phyloP scores from a whole-genome alignment of 2,113 vertebrate species.

The Perca fluviatilis region DNA sequence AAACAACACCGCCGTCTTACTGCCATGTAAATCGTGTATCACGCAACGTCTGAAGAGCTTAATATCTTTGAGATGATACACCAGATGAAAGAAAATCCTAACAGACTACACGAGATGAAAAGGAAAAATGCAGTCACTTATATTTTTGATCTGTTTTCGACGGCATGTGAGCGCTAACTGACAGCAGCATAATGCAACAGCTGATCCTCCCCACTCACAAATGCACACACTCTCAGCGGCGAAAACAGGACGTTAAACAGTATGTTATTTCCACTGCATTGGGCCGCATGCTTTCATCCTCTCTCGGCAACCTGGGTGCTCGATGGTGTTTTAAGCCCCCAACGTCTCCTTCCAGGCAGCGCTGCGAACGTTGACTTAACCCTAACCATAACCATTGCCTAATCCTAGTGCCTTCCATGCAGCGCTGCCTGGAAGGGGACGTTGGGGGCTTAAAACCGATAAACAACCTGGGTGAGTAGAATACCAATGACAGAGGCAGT shows the following conservation, averaged over 20 bases:
- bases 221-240: not conserved
- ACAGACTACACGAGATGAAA: not conserved
- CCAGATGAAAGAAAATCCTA: not conserved
- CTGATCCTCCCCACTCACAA: conserved; percentile 10
- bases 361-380: too few relatives aligned
- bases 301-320: not conserved
- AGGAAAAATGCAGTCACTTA: not conserved
- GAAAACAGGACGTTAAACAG: conserved; percentile 43
- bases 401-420: too few relatives aligned
- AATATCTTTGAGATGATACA: conserved; percentile 1
- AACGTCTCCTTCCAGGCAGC: too few relatives aligned
- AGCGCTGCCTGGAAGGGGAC: too few relatives aligned
- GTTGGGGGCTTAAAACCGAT: too few relatives aligned
- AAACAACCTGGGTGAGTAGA: conserved; percentile 3
- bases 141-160: conserved; percentile 19
- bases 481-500: conserved; percentile 29
- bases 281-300: conserved; percentile 6
- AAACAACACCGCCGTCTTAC: conserved; percentile 21
- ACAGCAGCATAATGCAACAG: conserved; percentile 22
- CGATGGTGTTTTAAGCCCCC: too few relatives aligned
- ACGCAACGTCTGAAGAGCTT: conserved; percentile 22
- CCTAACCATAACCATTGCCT: too few relatives aligned
- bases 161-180: conserved; percentile 21
- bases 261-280: conserved; percentile 16
- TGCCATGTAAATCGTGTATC: conserved; percentile 25